Base-by-base conservation (phyloP, 2,113 vertebrate species). In the Triplophysa dalaica region DNA sequence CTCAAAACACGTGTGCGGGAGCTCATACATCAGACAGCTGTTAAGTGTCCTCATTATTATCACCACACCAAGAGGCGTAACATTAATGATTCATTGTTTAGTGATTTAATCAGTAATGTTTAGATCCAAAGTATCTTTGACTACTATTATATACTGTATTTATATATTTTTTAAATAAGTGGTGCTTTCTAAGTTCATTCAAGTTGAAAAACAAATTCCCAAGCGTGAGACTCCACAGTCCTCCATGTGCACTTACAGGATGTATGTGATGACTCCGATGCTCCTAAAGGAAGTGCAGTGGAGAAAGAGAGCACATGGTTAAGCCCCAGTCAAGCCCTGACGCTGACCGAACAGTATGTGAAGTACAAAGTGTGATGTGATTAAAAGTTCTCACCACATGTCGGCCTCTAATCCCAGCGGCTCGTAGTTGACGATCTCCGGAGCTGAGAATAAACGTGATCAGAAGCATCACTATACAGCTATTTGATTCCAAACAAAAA, bases 401-500 rank as follows among this genome's bases (percentile, higher is more conserved):
- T 99, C 97, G 26, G 96, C 96, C 83, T 95, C 94, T 86, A 98
- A 91, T 70, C 98, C 97, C 67, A 99, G 91, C 0, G 88, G 95
- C 82, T 99, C 97, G 70, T 99, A 99, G 91, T 99, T 99, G 68
- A 99, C 95, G 52, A 98, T 98, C 93, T 99, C 98, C 85, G 97
- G 97, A 93, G 98, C 98, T 99, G 92, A 87, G 97, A 95, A 87
- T 86, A 91, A 84, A 87, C 17, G 43, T 74, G 19, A 41, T 54
- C 12, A 69, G 45, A 50, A 48, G 67, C 22, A 73, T 82, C 64
- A 22, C 29, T 13, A 67, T 41, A 84, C 67, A 85, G 2, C 56
- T 52, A 64, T 81, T 86, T 86, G 64, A 85, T 72, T 86, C 77
- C 83, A 58, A 68, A 52, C 62, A 54, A 29, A 62, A 77, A 45